Evolutionary conservation across 2,888 invertebrate species (phyloP).

Genomic region (Caenorhabditis wallacei): DNA sequence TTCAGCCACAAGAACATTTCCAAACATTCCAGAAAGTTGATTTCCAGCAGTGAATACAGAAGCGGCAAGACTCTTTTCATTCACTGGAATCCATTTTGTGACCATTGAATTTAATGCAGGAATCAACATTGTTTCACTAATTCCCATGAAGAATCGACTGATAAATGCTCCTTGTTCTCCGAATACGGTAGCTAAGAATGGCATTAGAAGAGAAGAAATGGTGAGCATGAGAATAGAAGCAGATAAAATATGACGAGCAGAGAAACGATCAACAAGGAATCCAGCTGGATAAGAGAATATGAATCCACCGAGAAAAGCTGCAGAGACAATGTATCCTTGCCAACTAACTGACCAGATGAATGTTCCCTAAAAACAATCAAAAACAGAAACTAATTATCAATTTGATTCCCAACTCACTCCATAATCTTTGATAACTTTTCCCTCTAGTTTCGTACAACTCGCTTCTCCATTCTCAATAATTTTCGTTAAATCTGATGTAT

Average conservation of each 20-base stretch:
- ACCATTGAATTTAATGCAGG: constrained; percentile 76
- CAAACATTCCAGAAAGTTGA: constrained; percentile 74
- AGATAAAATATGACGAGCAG: constrained; percentile 64
- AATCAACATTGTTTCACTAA: constrained; percentile 75
- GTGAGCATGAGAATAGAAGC: constrained; percentile 47
- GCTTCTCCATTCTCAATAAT: background rate
- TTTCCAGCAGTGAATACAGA: constrained; percentile 77
- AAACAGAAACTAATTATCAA: too few relatives aligned
- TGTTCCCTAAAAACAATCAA: too few relatives aligned
- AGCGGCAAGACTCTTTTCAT: constrained; percentile 75
- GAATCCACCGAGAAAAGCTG: constrained; percentile 67
- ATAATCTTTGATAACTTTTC: constrained; percentile 57
- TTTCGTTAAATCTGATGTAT: background rate
- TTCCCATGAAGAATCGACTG: constrained; percentile 73
- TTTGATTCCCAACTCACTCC: too few relatives aligned
- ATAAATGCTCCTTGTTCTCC: constrained; percentile 68
- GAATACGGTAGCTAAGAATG: constrained; percentile 61
- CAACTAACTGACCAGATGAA: constrained; percentile 58
- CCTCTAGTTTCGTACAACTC: constrained; percentile 50
- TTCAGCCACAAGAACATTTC: constrained; percentile 73
- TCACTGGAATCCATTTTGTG: constrained; percentile 76
- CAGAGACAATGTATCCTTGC: constrained; percentile 65
- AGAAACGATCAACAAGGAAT: constrained; percentile 58
- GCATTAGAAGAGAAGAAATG: constrained; percentile 61
- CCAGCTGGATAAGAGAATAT: constrained; percentile 61